phyloP scores from a whole-genome alignment of 2,797 vertebrate species.

The Gallinago solitaria region DNA sequence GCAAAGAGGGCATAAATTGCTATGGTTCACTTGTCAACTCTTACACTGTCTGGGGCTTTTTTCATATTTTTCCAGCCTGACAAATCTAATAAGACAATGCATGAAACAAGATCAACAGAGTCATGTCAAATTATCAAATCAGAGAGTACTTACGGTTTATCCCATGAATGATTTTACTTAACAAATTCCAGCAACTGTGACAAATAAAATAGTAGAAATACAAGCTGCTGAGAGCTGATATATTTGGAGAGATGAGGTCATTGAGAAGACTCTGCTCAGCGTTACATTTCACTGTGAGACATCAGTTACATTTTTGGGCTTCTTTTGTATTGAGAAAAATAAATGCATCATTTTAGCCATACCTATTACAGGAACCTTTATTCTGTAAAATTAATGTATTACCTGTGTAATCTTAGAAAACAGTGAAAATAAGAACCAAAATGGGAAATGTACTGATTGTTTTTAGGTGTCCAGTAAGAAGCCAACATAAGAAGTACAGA shows the following conservation, averaged over 20 bases:
- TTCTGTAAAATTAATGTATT: neutral
- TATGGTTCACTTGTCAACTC: slow-evolving; percentile 42
- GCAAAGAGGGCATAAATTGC: neutral
- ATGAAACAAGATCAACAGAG: slow-evolving; percentile 64
- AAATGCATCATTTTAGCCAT: neutral
- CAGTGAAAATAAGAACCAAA: neutral
- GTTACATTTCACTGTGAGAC: neutral
- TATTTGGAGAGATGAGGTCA: neutral
- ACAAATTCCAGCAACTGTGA: slow-evolving; percentile 40
- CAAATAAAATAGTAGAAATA: neutral
- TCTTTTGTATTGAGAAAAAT: neutral
- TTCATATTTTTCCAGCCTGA: slow-evolving; percentile 43
- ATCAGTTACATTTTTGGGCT: neutral
- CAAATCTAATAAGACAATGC: slow-evolving; percentile 63
- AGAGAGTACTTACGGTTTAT: slow-evolving; percentile 8
- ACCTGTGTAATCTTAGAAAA: neutral
- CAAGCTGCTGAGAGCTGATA: neutral
- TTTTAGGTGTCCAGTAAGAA: neutral
- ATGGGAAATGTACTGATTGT: neutral
- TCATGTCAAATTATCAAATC: slow-evolving; percentile 59
- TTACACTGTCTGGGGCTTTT: neutral
- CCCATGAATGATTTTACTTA: slow-evolving; percentile 27
- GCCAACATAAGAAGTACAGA: neutral
- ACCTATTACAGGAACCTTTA: neutral
- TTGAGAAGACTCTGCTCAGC: neutral